Evolutionary conservation across 2,113 vertebrate genomes (phyloP).

Genomic region (Sebastes schlegelii): DNA sequence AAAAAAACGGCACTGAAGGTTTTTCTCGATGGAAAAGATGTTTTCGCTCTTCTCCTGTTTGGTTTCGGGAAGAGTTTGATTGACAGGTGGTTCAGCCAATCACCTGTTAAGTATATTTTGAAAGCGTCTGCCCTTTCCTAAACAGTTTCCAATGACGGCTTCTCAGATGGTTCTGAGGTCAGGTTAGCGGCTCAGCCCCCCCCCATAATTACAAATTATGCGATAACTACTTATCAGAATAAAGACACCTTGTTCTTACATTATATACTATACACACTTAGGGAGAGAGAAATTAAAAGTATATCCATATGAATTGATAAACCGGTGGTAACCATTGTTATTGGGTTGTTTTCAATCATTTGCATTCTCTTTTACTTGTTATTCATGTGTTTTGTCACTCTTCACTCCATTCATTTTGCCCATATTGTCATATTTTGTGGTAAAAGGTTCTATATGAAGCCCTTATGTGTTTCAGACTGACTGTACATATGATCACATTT

Average conservation of each 20-base stretch:
- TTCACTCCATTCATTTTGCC: background rate
- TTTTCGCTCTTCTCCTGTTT: no score
- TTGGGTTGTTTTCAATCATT: background rate
- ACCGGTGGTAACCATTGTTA: background rate
- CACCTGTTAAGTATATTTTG: no score
- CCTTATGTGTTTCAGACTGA: background rate
- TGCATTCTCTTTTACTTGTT: background rate
- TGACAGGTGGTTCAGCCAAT: no score
- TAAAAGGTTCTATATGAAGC: background rate
- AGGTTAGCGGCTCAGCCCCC: background rate
- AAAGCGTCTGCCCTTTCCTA: no score
- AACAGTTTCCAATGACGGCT: no score
- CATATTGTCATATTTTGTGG: background rate
- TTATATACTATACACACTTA: background rate
- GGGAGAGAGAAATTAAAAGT: background rate
- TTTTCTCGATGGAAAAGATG: no score
- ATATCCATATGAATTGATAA: background rate
- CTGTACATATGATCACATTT: background rate
- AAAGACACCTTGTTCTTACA: background rate
- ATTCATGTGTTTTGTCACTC: background rate
- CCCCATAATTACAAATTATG: background rate
- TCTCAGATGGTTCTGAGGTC: no score
- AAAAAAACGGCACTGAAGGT: no score
- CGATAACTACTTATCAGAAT: background rate
- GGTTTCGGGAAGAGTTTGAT: no score